Evolutionary conservation across 1,140 invertebrate species (phyloP).

Genomic region (Lordiphosa clarofinis): DNA sequence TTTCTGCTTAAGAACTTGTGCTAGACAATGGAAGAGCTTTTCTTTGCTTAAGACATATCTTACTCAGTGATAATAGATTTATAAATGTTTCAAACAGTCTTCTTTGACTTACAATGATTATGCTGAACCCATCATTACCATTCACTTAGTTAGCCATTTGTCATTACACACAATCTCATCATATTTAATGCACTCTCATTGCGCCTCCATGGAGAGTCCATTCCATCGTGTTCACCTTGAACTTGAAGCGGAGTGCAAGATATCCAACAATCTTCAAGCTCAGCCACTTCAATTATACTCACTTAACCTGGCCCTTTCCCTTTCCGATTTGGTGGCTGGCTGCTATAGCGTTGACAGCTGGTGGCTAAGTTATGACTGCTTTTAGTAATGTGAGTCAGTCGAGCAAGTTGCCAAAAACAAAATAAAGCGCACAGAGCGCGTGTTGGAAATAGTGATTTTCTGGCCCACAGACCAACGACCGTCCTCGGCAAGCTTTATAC

Average conservation of each 20-base stretch:
- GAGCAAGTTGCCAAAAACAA: constrained; percentile 21
- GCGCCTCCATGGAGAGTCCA: constrained; percentile 21
- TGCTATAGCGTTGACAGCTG: constrained; percentile 6
- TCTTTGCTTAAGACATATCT: too few species aligned
- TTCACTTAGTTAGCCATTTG: constrained; percentile 20
- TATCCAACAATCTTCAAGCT: too few species aligned
- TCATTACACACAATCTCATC: constrained; percentile 18
- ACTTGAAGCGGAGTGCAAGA: constrained; percentile 51
- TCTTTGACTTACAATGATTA: constrained; percentile 11
- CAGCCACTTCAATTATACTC: constrained; percentile 40
- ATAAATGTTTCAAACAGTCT: too few species aligned
- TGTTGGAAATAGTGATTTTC: constrained; percentile 19
- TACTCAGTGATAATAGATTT: too few species aligned
- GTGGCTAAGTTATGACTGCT: constrained; percentile 49
- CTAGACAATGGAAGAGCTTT: too few species aligned
- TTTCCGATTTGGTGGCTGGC: constrained; percentile 31
- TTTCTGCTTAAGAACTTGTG: too few species aligned
- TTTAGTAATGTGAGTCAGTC: constrained; percentile 51
- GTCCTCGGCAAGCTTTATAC: constrained; percentile 49
- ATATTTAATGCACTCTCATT: constrained; percentile 45
- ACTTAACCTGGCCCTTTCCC: constrained; percentile 53
- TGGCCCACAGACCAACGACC: constrained; percentile 56
- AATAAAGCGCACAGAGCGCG: constrained; percentile 22
- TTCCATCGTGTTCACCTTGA: constrained; percentile 41
- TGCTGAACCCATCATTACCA: constrained; percentile 11